These are phyloP conservation scores for Zophobas morio DNA, from an alignment of 1,140 invertebrate genomes.

Conservation along the genomic window DNA sequence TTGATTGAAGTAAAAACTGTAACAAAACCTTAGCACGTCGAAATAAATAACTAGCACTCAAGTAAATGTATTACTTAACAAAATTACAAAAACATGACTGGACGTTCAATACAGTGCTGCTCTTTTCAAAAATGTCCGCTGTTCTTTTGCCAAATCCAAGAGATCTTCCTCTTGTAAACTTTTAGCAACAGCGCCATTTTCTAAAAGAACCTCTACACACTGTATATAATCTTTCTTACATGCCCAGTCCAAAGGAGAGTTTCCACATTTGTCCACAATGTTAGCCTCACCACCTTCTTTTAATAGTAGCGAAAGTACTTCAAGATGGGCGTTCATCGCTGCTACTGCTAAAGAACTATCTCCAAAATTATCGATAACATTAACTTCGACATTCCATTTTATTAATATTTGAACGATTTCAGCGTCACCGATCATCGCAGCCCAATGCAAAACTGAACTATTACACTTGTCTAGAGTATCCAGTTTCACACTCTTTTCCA, in stretches of 20 bases:
- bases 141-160: constrained; percentile 9
- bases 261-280: constrained; percentile 6
- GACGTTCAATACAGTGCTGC: neutral
- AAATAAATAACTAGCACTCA: too few relatives aligned
- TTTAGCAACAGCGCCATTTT: neutral
- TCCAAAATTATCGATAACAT: neutral
- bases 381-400: neutral
- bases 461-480: neutral
- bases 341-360: neutral
- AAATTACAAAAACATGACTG: neutral
- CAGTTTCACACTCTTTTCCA: neutral
- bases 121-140: neutral
- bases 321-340: neutral
- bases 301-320: neutral
- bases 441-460: neutral
- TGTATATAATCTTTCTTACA: constrained; percentile 9
- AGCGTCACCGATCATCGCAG: neutral
- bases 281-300: neutral
- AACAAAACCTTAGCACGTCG: too few relatives aligned
- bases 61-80: neutral
- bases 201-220: neutral
- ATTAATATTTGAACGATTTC: neutral
- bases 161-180: constrained; percentile 14
- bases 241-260: constrained; percentile 4
- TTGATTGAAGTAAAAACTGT: too few relatives aligned